A percentile compares a stretch with the other conserved stretches of the same genome.
phyloP scores from a whole-genome alignment of 2,113 vertebrate genomes.

The Galeopterus variegatus region DNA sequence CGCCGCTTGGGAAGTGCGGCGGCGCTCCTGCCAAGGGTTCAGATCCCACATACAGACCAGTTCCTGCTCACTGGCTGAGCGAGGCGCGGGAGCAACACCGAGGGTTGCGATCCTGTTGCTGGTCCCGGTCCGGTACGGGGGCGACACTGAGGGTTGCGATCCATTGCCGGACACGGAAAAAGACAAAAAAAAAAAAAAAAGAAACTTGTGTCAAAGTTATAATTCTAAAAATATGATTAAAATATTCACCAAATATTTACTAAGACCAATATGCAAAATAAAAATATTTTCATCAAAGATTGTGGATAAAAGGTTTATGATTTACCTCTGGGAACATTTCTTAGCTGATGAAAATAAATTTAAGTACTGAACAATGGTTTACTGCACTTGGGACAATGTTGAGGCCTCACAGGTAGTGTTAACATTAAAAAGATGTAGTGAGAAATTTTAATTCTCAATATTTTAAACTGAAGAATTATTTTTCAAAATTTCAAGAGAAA shows the following conservation, averaged over 20 bases:
- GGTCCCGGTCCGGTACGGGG: no score
- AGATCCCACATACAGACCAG: no score
- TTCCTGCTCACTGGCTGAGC: no score
- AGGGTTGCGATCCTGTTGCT: no score
- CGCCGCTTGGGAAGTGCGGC: no score
- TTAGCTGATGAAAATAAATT: not conserved
- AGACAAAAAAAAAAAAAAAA: no score
- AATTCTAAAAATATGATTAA: not conserved
- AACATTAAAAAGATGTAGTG: not conserved
- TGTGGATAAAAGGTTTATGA: not conserved
- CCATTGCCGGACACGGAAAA: no score
- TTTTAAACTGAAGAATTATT: not conserved
- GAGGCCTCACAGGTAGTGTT: not conserved
- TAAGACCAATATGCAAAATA: not conserved
- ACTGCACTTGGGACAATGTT: not conserved
- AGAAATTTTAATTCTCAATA: not conserved
- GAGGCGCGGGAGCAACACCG: no score
- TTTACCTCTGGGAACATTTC: not conserved
- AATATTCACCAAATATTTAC: not conserved
- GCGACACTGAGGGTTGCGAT: no score
- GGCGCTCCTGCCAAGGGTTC: no score
- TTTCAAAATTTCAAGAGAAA: not conserved
- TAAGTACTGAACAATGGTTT: not conserved
- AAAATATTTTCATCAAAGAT: not conserved
- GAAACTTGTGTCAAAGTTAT: not conserved